Evolutionary conservation across 35 echinoderm and acorn worm species (phyloP).

Genomic region (Apostichopus parvimensis): DNA sequence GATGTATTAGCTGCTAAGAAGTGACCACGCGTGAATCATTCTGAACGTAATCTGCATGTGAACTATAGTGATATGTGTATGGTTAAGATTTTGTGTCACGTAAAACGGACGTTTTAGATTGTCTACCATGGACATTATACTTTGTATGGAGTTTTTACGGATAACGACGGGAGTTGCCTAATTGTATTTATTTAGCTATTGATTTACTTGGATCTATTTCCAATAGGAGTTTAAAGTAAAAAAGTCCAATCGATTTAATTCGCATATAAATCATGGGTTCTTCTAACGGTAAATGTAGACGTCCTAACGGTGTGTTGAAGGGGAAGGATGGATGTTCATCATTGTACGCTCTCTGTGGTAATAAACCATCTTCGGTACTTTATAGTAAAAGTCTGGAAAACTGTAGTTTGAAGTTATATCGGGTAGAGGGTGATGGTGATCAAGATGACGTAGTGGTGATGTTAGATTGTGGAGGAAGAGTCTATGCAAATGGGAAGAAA

Average conservation of each 20-base stretch:
- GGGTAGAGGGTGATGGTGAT: constrained; percentile 51
- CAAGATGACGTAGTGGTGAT: constrained; percentile 81
- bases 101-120: too few relatives aligned
- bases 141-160: not conserved
- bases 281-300: constrained; percentile 56
- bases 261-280: constrained; percentile 20
- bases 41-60: not conserved
- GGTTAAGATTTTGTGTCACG: too few relatives aligned
- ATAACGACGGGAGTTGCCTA: not conserved
- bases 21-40: not conserved
- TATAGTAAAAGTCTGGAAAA: constrained; percentile 88
- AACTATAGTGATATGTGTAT: too few relatives aligned
- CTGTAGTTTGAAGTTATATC: constrained; percentile 88
- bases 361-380: constrained; percentile 75
- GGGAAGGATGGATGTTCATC: constrained; percentile 28
- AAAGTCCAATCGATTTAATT: too few relatives aligned
- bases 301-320: constrained; percentile 36
- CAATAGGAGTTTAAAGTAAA: not conserved
- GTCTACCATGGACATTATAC: not conserved
- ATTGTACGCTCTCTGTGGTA: constrained; percentile 39
- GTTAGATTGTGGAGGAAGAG: constrained; percentile 78
- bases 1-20: not conserved
- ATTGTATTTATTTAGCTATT: not conserved
- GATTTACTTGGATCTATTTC: not conserved
- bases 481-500: constrained; percentile 79